Evolutionary conservation across 1,140 invertebrate species (phyloP).

Genomic region (Scaptomyza hsui): DNA sequence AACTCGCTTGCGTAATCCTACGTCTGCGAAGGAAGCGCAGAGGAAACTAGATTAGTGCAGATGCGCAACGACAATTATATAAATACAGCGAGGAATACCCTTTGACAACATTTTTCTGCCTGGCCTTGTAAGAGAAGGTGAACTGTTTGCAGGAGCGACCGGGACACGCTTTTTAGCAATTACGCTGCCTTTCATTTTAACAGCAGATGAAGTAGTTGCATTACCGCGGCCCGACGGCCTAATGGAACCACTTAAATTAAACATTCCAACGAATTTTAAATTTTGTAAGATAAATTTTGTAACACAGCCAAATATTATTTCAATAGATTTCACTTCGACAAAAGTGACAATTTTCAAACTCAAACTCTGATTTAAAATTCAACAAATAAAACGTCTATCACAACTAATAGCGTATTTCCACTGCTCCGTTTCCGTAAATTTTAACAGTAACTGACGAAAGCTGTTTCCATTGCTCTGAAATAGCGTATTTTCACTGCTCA

Average conservation of each 20-base stretch:
- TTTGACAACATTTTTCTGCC: constrained; percentile 31
- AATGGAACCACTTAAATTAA: constrained; percentile 10
- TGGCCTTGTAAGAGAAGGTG: not conserved
- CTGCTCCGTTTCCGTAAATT: too few relatives aligned
- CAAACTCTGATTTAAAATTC: too few relatives aligned
- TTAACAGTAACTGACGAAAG: too few relatives aligned
- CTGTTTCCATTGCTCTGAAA: too few relatives aligned
- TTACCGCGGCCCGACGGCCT: constrained; percentile 3
- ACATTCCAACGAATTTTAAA: constrained; percentile 41
- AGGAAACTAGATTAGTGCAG: constrained; percentile 54
- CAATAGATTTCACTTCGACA: too few relatives aligned
- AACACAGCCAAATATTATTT: too few relatives aligned
- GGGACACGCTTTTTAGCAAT: not conserved
- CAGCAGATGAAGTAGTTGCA: not conserved
- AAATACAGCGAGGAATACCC: constrained; percentile 46
- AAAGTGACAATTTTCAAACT: too few relatives aligned
- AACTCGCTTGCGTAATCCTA: constrained; percentile 6
- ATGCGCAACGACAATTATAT: constrained; percentile 33
- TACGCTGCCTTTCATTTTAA: not conserved
- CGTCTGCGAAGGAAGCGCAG: constrained; percentile 26
- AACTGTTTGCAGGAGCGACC: constrained; percentile 1
- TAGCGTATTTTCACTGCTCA: too few relatives aligned
- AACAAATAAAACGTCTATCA: too few relatives aligned
- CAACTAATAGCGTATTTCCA: too few relatives aligned
- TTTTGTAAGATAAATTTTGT: constrained; percentile 27